phyloP scores from a whole-genome alignment of 2,888 invertebrate species.

The Diplazon laetatorius region DNA sequence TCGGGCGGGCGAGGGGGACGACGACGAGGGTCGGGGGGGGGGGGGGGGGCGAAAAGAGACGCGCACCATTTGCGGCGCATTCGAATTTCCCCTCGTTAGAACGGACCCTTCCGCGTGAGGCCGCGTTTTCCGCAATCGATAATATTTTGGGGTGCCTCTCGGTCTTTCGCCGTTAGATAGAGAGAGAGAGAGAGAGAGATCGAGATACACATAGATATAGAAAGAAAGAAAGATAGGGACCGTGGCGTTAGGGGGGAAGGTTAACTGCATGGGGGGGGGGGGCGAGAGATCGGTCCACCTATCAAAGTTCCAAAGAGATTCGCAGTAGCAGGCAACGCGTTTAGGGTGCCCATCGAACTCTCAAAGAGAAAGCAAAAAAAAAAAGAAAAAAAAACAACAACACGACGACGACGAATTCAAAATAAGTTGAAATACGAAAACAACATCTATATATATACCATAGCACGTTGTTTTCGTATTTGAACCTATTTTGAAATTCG shows the following conservation, averaged over 20 bases:
- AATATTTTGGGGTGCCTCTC: conserved; percentile 69
- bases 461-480: no score
- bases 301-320: conserved; percentile 7
- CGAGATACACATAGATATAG: no score
- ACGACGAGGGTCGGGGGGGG: no score
- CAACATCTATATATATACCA: background rate
- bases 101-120: conserved; percentile 70
- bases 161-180: conserved; percentile 5
- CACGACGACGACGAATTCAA: no score
- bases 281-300: conserved; percentile 20
- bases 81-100: conserved; percentile 71
- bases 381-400: background rate
- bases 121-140: conserved; percentile 74
- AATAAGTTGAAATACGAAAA: conserved; percentile 8
- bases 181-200: background rate
- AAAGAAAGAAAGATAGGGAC: no score
- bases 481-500: no score
- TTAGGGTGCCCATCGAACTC: conserved; percentile 23
- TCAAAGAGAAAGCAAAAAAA: conserved; percentile 24
- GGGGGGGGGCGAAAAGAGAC: conserved; percentile 55
- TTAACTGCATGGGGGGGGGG: conserved; percentile 29
- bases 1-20: conserved; percentile 5
- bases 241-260: conserved; percentile 26
- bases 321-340: background rate
- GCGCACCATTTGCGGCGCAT: conserved; percentile 73